A percentile compares a stretch with the other conserved stretches of the same genome.
These are phyloP conservation scores for Ceriagrion tenellum DNA, from an alignment of 2,888 invertebrate genomes.

Conservation along the genomic window DNA sequence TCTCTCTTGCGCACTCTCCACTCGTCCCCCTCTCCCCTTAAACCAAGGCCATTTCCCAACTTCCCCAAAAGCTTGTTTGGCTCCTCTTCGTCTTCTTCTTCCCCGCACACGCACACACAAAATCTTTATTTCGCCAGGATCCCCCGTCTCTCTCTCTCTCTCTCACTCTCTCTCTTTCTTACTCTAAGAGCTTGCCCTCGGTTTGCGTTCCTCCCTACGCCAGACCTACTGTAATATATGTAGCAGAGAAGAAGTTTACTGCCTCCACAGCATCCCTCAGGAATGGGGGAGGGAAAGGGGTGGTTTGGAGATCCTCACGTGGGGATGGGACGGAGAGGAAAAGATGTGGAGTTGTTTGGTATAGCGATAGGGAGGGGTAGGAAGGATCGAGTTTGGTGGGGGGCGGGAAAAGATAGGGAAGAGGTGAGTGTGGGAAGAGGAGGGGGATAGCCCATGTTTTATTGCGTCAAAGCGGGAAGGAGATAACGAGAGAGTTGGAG, in stretches of 20 bases:
- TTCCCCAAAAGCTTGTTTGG: slow-evolving; percentile 48
- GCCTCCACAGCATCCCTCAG: slow-evolving; percentile 59
- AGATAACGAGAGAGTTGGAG: background rate
- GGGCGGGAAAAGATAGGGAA: background rate
- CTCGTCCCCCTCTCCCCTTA: background rate
- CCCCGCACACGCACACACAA: background rate
- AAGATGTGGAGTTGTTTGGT: background rate
- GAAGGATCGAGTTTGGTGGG: background rate
- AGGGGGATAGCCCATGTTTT: background rate
- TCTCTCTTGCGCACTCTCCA: background rate
- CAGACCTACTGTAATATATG: slow-evolving; percentile 63
- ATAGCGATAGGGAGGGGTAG: background rate
- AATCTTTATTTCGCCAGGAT: slow-evolving; percentile 11
- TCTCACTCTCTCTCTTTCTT: background rate
- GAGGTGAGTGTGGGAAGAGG: background rate
- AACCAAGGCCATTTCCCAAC: slow-evolving; percentile 51
- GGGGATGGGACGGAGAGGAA: background rate
- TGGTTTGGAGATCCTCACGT: background rate
- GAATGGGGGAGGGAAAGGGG: background rate
- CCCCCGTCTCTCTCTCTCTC: background rate
- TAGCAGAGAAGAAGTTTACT: slow-evolving; percentile 58
- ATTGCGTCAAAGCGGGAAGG: background rate
- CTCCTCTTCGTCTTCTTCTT: slow-evolving; percentile 8
- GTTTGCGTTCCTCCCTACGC: background rate
- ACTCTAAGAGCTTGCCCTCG: background rate